Percentiles rank a stretch among this genome's conserved stretches.
These are phyloP conservation scores for Drosophila incognita DNA, from an alignment of 2,888 invertebrate species.

Conservation along the genomic window DNA sequence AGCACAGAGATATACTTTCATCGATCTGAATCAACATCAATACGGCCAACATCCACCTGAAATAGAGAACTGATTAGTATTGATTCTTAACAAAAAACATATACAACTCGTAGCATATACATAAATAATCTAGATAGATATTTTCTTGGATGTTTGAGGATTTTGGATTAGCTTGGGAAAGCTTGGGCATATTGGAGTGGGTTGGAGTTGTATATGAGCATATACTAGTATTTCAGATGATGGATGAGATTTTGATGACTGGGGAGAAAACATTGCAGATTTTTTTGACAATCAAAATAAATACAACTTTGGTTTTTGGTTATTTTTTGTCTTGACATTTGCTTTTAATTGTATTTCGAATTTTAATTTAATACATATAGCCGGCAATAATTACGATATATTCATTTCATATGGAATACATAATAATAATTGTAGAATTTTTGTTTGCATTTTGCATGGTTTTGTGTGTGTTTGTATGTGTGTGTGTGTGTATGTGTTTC, in stretches of 20 bases:
- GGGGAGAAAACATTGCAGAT: constrained; percentile 17
- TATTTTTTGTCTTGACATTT: constrained; percentile 69
- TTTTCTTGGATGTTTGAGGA: background rate
- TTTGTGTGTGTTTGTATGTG: constrained; percentile 19
- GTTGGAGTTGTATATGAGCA: constrained; percentile 14
- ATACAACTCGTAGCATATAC: constrained; percentile 4
- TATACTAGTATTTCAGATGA: constrained; percentile 21
- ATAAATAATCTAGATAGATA: background rate
- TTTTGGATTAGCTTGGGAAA: constrained; percentile 8
- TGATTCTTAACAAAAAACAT: constrained; percentile 53
- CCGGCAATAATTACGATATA: constrained; percentile 74
- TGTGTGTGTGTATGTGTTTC: constrained; percentile 20
- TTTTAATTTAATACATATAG: constrained; percentile 75
- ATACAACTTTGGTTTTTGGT: constrained; percentile 66
- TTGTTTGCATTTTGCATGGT: constrained; percentile 24
- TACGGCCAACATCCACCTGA: constrained; percentile 80
- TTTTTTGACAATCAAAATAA: constrained; percentile 60
- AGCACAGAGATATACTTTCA: constrained; percentile 44
- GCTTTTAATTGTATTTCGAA: constrained; percentile 79
- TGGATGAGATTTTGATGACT: constrained; percentile 24
- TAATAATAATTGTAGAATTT: constrained; percentile 62
- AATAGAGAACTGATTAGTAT: constrained; percentile 84
- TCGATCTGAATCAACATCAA: constrained; percentile 53
- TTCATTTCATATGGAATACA: constrained; percentile 68
- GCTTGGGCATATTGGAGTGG: constrained; percentile 12